A percentile compares a stretch with the other conserved stretches of the same genome.
Conservation (phyloP, 2,113 vertebrate species). For the Jaculus jaculus region DNA sequence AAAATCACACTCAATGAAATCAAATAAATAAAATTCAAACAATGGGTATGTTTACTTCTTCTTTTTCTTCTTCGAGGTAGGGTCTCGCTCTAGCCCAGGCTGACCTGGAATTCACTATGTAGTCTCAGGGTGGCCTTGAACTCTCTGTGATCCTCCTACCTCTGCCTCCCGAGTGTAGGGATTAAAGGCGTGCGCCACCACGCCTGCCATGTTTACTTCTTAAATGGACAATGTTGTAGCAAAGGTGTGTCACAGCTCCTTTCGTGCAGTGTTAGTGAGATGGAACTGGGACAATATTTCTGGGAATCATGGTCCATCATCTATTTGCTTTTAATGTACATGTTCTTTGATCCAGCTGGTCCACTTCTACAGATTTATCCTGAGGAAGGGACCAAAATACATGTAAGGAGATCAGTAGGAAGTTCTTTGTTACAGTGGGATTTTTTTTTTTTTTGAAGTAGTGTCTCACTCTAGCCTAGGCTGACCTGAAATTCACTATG, state of each 20-base stretch:
- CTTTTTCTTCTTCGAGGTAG: no score
- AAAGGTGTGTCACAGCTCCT: background rate
- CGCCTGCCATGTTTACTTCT: background rate
- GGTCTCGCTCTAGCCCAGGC: no score
- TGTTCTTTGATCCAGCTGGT: constrained; percentile 2
- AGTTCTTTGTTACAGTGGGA: background rate
- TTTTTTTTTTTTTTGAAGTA: no score
- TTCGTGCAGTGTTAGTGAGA: background rate
- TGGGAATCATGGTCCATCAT: background rate
- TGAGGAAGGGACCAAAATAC: constrained; percentile 27
- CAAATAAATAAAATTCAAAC: constrained; percentile 6
- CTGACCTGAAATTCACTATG: no score
- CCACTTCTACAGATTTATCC: background rate
- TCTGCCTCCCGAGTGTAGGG: no score
- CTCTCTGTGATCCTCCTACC: no score
- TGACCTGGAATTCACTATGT: no score
- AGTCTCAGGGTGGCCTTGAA: no score
- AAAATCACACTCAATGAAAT: background rate
- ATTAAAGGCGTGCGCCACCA: no score
- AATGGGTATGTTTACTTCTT: no score
- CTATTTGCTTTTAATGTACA: background rate
- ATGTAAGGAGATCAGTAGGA: background rate
- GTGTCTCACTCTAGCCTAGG: no score
- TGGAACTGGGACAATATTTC: background rate
- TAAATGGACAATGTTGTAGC: background rate